Conservation (phyloP, 2,797 vertebrate species). For the Dallia pectoralis region DNA sequence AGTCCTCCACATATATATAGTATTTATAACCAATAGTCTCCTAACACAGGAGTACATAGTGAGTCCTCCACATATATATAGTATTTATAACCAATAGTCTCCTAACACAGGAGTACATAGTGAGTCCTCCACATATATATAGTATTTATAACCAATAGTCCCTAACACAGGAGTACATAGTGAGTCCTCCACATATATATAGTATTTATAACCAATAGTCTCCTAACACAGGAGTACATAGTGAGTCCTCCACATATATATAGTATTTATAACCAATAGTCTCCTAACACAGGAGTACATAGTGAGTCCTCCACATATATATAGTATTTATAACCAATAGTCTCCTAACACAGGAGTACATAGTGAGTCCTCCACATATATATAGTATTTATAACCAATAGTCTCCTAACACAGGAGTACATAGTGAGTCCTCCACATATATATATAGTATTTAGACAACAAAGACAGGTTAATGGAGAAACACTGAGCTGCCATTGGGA, state of each 20-base stretch:
- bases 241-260: constrained; percentile 63
- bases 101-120: constrained; percentile 50
- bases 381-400: constrained; percentile 74
- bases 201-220: constrained; percentile 74
- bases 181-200: constrained; percentile 64
- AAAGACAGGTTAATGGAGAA: constrained; percentile 66
- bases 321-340: constrained; percentile 74
- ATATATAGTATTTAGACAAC: constrained; percentile 73
- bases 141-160: constrained; percentile 74
- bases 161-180: constrained; percentile 50
- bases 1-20: constrained; percentile 65
- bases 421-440: constrained; percentile 61
- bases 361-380: constrained; percentile 59
- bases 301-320: constrained; percentile 61
- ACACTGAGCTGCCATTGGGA: constrained; percentile 55
- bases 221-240: constrained; percentile 54
- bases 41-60: constrained; percentile 50
- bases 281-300: constrained; percentile 56
- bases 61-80: constrained; percentile 64
- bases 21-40: constrained; percentile 74
- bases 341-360: constrained; percentile 58
- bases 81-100: constrained; percentile 75
- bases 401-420: constrained; percentile 58
- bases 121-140: constrained; percentile 64
- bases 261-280: constrained; percentile 74